These are phyloP conservation scores for Acanthoscelides obtectus DNA, from an alignment of 2,888 invertebrate species.

Conservation along the genomic window DNA sequence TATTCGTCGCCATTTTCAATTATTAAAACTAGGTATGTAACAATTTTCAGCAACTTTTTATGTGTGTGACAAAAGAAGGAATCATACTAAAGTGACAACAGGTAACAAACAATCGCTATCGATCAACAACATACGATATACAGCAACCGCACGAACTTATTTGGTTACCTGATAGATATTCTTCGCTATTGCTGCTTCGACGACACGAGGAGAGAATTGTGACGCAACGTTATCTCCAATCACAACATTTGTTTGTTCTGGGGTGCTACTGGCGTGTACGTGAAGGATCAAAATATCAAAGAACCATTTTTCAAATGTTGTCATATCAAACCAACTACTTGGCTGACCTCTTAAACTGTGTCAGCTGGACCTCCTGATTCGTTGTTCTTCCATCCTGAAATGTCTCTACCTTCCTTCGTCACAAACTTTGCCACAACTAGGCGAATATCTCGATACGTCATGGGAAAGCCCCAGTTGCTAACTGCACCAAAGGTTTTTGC, in stretches of 20 bases:
- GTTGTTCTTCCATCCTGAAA: background rate
- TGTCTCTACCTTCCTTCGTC: background rate
- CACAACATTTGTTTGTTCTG: background rate
- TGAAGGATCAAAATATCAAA: background rate
- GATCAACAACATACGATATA: too few species aligned
- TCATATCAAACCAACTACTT: background rate
- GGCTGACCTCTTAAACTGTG: conserved; percentile 14
- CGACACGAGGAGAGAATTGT: background rate
- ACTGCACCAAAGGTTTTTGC: background rate
- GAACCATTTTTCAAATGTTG: background rate
- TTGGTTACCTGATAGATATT: too few species aligned
- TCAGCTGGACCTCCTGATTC: conserved; percentile 10
- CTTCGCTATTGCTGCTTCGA: conserved; percentile 9
- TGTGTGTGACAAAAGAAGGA: background rate
- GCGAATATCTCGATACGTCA: background rate
- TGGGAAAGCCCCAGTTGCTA: background rate
- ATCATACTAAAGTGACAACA: too few species aligned
- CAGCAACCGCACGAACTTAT: too few species aligned
- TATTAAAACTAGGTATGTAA: too few species aligned
- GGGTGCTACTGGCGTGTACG: background rate
- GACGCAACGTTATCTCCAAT: background rate
- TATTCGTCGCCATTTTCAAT: too few species aligned
- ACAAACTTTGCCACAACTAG: background rate
- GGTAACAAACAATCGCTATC: too few species aligned
- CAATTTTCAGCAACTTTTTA: too few species aligned